phyloP scores from a whole-genome alignment of 2,113 vertebrate genomes.

The Ramphastos sulfuratus region DNA sequence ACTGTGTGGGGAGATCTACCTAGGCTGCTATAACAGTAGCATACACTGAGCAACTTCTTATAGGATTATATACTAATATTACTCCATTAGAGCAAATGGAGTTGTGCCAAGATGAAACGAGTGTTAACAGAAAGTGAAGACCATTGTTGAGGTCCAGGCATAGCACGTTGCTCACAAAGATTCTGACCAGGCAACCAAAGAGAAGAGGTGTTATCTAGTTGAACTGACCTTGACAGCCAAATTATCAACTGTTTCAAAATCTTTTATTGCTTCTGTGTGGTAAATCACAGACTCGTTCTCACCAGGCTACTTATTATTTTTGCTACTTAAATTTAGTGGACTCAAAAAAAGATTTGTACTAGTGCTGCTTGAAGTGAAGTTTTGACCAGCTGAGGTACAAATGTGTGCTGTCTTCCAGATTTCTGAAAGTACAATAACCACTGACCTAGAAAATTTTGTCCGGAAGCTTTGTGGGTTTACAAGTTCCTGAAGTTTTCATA shows the following conservation, averaged over 20 bases:
- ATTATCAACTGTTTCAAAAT: neutral
- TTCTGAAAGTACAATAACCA: neutral
- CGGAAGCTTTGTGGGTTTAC: slow-evolving; percentile 34
- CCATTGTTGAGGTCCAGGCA: neutral
- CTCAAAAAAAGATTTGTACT: accelerated
- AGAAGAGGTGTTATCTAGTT: neutral
- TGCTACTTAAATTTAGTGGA: neutral
- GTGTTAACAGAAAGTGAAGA: neutral
- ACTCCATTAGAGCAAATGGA: accelerated
- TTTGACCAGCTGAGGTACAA: neutral
- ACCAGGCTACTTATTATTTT: neutral
- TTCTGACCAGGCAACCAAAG: neutral
- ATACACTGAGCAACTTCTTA: accelerated
- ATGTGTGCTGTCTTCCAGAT: neutral
- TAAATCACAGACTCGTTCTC: neutral
- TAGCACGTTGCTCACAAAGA: accelerated
- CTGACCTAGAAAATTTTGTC: slow-evolving; percentile 56
- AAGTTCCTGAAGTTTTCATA: slow-evolving; percentile 55
- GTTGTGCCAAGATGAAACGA: neutral
- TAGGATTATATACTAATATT: neutral
- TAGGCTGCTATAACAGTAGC: neutral
- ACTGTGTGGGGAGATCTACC: neutral
- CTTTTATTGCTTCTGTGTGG: neutral
- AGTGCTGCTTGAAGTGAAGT: neutral
- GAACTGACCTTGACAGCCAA: slow-evolving; percentile 6